Base-by-base conservation (phyloP, 2,113 vertebrate genomes). In the Lanius collurio region DNA sequence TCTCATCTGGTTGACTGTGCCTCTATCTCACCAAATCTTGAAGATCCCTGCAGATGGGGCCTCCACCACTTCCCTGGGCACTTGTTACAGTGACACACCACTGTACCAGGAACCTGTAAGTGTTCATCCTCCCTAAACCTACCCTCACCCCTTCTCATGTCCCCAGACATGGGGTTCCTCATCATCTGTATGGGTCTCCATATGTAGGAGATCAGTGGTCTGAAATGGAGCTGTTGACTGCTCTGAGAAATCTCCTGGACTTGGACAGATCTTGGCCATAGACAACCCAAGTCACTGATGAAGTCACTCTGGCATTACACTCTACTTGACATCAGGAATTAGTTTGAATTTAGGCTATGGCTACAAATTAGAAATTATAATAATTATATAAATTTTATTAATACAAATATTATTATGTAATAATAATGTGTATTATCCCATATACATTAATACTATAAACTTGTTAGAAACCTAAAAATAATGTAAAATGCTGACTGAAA, bases 91-190 rank as follows among this genome's bases (percentile, higher is more conserved):
- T 37, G 64, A 67, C 2, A 2, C 50, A 65, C 4, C 37, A 8
- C 15, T 56, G 30, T 44, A 27, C 14, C 0, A 0, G 35, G 26
- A 68, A 59, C 37, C 9, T 30, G 1, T 22, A 47, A 39, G n/a
- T 19, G 17, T 50, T 68, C 37, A 60, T 60, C 37, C 37, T 77
- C 17, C 22, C 17, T 64, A 67, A 92, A 71, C 35, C 50, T 68
- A n/a, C 2, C 9, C 26, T 75, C 11, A 67, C 3, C 7, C 5
- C 6, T 23, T 59, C 8, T 39, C 41, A 10, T 23, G 47, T 49
- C 56, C 15, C 10, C 64, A 71, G 27, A n/a, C 24, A 19, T 16
- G 18, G 33, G 11, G 14, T 30, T 63, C 59, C 44, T 89, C 44
- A 68, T 8, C 11, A 24, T 42, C 39, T 64, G 11, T 44, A 30